These are phyloP conservation scores for Heliconius erato DNA, from an alignment of 2,888 invertebrate genomes.

Conservation along the genomic window DNA sequence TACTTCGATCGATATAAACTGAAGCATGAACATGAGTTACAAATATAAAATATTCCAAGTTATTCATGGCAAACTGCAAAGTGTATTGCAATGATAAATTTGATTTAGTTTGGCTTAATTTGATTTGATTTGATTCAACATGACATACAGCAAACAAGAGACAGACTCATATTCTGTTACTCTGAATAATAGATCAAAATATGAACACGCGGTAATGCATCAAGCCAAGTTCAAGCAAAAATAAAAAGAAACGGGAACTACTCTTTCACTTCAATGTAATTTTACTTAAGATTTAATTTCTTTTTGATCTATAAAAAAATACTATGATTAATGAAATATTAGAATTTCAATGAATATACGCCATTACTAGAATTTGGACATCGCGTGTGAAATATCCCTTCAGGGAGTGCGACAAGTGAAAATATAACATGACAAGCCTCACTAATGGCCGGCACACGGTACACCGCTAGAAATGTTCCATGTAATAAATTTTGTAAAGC, in stretches of 20 bases:
- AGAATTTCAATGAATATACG: constrained; percentile 1
- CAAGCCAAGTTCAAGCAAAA: not conserved
- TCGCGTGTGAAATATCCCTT: constrained; percentile 35
- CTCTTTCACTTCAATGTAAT: not conserved
- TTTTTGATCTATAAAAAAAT: not conserved
- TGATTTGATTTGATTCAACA: not conserved
- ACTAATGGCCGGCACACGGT: constrained; percentile 35
- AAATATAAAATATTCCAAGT: not conserved
- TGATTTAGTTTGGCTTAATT: not conserved
- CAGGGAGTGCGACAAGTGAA: constrained; percentile 24
- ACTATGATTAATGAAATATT: not conserved
- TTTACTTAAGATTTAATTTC: not conserved
- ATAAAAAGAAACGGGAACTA: too few relatives aligned
- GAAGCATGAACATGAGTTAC: not conserved
- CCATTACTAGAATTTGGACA: constrained; percentile 26
- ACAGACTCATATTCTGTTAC: not conserved
- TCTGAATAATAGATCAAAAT: not conserved
- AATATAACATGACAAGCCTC: constrained; percentile 32
- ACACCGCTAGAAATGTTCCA: constrained; percentile 29
- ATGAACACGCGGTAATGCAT: not conserved
- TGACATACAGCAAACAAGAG: not conserved
- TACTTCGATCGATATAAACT: not conserved
- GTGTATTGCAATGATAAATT: not conserved
- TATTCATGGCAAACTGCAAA: not conserved
- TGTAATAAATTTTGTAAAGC: constrained; percentile 28